phyloP scores from a whole-genome alignment of 1,140 invertebrate genomes.

The Halictus rubicundus region DNA sequence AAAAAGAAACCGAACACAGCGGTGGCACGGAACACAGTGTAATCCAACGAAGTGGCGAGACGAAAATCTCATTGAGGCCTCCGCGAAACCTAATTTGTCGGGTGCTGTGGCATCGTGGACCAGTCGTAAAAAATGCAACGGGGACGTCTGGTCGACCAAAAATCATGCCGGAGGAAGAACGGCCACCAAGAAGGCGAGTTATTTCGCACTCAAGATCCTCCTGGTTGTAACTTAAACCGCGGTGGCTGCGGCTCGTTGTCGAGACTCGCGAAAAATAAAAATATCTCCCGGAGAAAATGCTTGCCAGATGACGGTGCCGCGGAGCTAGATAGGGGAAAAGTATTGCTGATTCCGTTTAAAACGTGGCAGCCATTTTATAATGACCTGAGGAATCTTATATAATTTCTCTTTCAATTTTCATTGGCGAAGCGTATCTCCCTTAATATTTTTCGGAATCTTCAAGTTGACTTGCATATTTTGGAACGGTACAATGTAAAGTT shows the following conservation, averaged over 20 bases:
- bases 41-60: conserved; percentile 14
- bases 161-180: conserved; percentile 1
- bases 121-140: conserved; percentile 52
- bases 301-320: conserved; percentile 22
- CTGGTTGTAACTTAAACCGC: conserved; percentile 49
- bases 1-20: too few species aligned
- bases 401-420: too few species aligned
- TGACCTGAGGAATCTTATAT: too few species aligned
- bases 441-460: too few species aligned
- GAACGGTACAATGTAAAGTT: too few species aligned
- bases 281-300: conserved; percentile 31
- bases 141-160: conserved; percentile 30
- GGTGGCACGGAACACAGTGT: conserved; percentile 2
- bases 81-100: conserved; percentile 55
- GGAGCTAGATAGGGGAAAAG: neutral
- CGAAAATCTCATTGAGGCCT: conserved; percentile 24
- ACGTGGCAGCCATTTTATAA: neutral
- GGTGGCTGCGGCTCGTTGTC: conserved; percentile 29
- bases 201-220: conserved; percentile 48
- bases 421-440: too few species aligned
- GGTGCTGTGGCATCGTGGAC: conserved; percentile 1
- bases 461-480: too few species aligned
- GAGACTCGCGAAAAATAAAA: conserved; percentile 37
- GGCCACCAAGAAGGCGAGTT: conserved; percentile 43
- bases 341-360: neutral